These are phyloP conservation scores for Cettia cetti DNA, from an alignment of 2,113 vertebrate genomes.

Conservation along the genomic window DNA sequence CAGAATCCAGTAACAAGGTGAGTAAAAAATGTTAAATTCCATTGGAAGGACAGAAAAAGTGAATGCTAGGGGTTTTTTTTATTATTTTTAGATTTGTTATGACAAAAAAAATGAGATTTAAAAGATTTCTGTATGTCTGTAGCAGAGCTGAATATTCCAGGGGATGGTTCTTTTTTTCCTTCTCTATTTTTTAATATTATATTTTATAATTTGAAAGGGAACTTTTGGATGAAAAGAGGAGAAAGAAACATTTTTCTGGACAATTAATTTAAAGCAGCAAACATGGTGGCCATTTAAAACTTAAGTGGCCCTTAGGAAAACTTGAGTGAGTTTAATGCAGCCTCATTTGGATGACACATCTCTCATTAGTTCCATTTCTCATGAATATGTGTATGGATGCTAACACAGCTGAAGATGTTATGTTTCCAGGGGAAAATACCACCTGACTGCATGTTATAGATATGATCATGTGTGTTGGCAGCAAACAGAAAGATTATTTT, in stretches of 20 bases:
- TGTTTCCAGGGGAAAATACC: background rate
- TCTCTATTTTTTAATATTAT: background rate
- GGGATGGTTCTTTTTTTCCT: background rate
- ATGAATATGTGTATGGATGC: background rate
- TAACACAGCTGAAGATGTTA: background rate
- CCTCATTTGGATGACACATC: background rate
- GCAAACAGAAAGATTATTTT: background rate
- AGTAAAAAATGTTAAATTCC: background rate
- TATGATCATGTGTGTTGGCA: background rate
- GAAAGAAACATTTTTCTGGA: background rate
- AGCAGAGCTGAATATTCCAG: background rate
- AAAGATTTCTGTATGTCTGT: background rate
- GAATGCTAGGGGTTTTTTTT: background rate
- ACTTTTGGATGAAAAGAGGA: background rate
- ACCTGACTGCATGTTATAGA: background rate
- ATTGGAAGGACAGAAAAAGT: background rate
- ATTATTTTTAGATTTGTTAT: background rate
- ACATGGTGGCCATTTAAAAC: background rate
- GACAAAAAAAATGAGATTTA: background rate
- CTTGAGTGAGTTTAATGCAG: background rate
- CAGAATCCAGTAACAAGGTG: background rate
- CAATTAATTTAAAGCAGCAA: background rate
- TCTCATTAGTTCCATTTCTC: background rate
- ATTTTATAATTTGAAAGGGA: background rate
- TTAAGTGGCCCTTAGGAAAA: background rate